These are phyloP conservation scores for Pelobates fuscus DNA, from an alignment of 2,113 vertebrate species.

Conservation along the genomic window DNA sequence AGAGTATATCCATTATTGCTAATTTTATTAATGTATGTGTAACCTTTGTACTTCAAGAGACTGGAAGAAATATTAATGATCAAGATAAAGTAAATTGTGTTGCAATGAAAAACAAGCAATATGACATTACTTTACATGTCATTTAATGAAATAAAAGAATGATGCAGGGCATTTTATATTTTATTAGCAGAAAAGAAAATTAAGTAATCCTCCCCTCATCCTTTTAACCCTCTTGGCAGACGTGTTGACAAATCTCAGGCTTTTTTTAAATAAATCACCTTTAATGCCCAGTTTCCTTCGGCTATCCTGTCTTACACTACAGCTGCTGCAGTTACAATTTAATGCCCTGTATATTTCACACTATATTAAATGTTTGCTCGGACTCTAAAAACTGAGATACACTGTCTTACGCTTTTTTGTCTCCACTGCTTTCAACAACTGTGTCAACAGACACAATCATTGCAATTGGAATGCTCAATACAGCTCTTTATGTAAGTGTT, in stretches of 20 bases:
- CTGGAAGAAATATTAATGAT: too few species aligned
- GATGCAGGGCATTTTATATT: too few species aligned
- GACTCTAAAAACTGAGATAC: constrained; percentile 8
- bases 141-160: too few species aligned
- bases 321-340: constrained; percentile 47
- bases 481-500: not conserved
- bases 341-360: constrained; percentile 22
- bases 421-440: not conserved
- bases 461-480: not conserved
- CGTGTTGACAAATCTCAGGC: constrained; percentile 13
- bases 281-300: constrained; percentile 6
- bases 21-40: too few species aligned
- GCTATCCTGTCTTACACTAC: not conserved
- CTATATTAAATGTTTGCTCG: constrained; percentile 42
- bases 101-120: too few species aligned
- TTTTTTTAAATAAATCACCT: constrained; percentile 42
- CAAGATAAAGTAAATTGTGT: too few species aligned
- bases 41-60: too few species aligned
- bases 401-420: not conserved
- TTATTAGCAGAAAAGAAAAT: constrained; percentile 3
- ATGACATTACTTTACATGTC: too few species aligned
- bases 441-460: constrained; percentile 19
- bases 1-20: too few species aligned
- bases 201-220: constrained; percentile 20
- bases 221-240: constrained; percentile 12